Base-by-base conservation (phyloP, 2,888 invertebrate species). In the Willowsia nigromaculata region DNA sequence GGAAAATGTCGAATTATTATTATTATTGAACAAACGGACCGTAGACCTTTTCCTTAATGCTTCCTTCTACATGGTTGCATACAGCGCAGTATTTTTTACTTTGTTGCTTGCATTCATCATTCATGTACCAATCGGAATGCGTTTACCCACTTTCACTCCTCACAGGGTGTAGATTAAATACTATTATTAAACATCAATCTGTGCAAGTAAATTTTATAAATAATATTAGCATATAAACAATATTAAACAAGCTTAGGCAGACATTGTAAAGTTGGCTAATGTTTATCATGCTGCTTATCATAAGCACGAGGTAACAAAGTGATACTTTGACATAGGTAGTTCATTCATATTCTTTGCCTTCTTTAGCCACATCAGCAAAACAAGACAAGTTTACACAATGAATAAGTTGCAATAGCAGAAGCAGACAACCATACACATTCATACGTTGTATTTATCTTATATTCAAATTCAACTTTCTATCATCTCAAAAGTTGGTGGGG, bases 21-120 rank as follows among this genome's bases (percentile, higher is more conserved):
- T 90, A 90, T 87, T 88, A 90, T 88, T 90, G 90, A 88, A 85
- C 84, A 90, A 90, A 90, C 90, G 88, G 84, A 87, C 87, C 90
- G 80, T 88, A 84, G 88, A 90, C 87, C n/a, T n/a, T 82, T 65
- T 62, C 59, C 76, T 50, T 76, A 82, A 82, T 88, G 50, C 82
- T 88, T 22, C 47, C 47, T 82, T 82, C 27, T 47, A 47, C 82
- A 65, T n/a, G 47, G 15, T 56, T 56, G 18, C 53, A 25, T 30
- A 59, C 81, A n/a, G 30, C 59, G 27, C 59, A 56, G n/a, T n/a
- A n/a, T n/a, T n/a, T 47, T 47, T 18, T 22, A 27, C 56, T 80
- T 11, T 27, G 25, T 27, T 7, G 5, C 33, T n/a, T 30, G 76
- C 50, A 47, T 40, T 15, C 15, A 40, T 37, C 11, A 22, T 4